A percentile compares a stretch with the other conserved stretches of the same genome.
These are phyloP conservation scores for Syngnathus typhle DNA, from an alignment of 2,113 vertebrate genomes.

Conservation along the genomic window DNA sequence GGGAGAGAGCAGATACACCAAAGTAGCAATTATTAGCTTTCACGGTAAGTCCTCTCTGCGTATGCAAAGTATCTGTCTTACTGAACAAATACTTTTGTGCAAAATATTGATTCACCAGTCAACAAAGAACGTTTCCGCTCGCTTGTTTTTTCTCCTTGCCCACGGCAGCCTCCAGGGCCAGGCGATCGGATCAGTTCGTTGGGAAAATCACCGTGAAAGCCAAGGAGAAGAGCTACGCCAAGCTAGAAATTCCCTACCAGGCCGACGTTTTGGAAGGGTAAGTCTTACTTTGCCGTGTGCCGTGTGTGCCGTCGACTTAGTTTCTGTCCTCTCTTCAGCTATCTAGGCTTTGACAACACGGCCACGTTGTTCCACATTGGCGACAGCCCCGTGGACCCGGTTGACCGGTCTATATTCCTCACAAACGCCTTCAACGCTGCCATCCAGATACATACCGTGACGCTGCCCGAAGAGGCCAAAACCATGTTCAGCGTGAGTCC, in stretches of 20 bases:
- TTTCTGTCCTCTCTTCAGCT: conserved; percentile 48
- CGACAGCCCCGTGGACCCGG: conserved; percentile 86
- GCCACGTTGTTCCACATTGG: conserved; percentile 94
- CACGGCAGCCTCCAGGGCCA: conserved; percentile 88
- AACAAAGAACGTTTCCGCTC: conserved; percentile 21
- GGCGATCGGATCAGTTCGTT: conserved; percentile 85
- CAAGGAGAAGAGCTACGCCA: conserved; percentile 97
- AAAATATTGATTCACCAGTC: too few species aligned
- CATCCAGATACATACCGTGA: conserved; percentile 86
- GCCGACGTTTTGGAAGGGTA: conserved; percentile 97
- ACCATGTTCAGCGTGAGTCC: conserved; percentile 84
- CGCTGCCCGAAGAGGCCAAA: conserved; percentile 87
- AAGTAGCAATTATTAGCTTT: conserved; percentile 97
- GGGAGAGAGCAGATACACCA: conserved; percentile 94
- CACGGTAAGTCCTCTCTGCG: conserved; percentile 78
- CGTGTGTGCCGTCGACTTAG: neutral
- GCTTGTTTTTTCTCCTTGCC: conserved; percentile 1
- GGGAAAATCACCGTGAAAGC: conserved; percentile 99
- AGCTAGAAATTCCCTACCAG: conserved; percentile 99
- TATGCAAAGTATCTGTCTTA: neutral
- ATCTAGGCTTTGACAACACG: conserved; percentile 93
- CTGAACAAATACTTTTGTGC: too few species aligned
- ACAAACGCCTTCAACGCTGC: conserved; percentile 93
- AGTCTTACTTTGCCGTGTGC: conserved; percentile 43
- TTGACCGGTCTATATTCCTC: conserved; percentile 84